Base-by-base conservation (phyloP, 1,140 invertebrate species). In the Phortica variegata region DNA sequence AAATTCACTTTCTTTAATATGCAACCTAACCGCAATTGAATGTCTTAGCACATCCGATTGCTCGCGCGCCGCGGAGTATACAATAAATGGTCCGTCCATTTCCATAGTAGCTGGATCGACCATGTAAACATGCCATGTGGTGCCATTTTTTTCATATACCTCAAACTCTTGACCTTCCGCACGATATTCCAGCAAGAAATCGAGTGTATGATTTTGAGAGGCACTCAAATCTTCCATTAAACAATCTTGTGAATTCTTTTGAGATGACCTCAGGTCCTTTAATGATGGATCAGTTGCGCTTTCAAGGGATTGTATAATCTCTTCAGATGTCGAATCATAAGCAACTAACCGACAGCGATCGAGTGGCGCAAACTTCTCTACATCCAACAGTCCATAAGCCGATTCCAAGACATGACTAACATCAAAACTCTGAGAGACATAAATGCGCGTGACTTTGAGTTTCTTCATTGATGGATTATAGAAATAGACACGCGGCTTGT, bases 301-400 rank as follows among this genome's bases (percentile, higher is more conserved):
- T 47, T 89, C 86, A 59, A 87, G 87, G 36, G 85, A 89, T 47
- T 81, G 80, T 53, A 89, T 83, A n/a, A 91, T 84, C 3, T 81
- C 78, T 47, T 88, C 85, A 49, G 82, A 79, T 15, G 79, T 74
- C 21, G 82, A 80, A 65, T 90, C 84, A 61, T 88, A 92, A 46
- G 79, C 83, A 2, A 91, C 87, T 15, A 93, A 76, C 2, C 89
- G 83, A 60, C 87, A 89, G 47, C 85, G 83, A 26, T 85, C 80
- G 1, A 84, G 43, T 9, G 83, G 79, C 4, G 86, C 80, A 47
- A 82, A 56, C 9, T 76, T 77, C 21, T 84, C 80, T 19, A 90
- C 70, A 43, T 81, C 78, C 31, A 89, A 82, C 56, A 80, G 75
- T 60, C 81, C 78, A 62, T 85, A 82, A 17, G 83, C 86, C 16